Conservation (phyloP, 2,113 vertebrate genomes). For the Rhinopomastus cyanomelas region DNA sequence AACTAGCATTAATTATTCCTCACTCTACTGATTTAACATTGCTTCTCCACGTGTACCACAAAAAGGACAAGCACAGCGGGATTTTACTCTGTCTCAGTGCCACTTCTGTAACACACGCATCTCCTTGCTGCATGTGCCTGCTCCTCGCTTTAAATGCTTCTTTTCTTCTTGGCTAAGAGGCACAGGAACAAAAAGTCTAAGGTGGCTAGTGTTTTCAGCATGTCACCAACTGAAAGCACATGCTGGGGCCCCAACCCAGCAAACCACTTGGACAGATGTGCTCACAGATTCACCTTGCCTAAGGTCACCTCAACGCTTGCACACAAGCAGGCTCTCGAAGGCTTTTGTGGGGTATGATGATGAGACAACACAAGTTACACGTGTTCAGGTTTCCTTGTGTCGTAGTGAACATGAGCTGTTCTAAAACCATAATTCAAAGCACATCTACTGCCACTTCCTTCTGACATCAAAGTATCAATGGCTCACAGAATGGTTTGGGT, state of each 20-base stretch:
- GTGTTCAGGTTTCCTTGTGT: not conserved
- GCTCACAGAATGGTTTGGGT: too few relatives aligned
- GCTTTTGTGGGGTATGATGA: not conserved
- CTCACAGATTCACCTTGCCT: fast-evolving
- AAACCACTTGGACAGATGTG: not conserved
- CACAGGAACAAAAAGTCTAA: not conserved
- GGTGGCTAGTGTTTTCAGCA: not conserved
- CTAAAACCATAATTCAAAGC: not conserved
- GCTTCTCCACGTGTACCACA: conserved; percentile 57
- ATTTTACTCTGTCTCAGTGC: conserved; percentile 54
- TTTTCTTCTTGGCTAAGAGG: not conserved
- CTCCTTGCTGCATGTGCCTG: not conserved
- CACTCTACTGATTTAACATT: conserved; percentile 58
- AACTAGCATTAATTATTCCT: conserved; percentile 67
- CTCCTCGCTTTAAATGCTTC: conserved; percentile 29
- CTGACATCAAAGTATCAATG: not conserved
- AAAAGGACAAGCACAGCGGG: conserved; percentile 68
- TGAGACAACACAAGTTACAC: not conserved
- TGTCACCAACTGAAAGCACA: not conserved
- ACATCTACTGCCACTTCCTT: not conserved
- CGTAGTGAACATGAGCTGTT: not conserved
- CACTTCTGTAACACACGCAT: not conserved
- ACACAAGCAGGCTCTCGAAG: not conserved
- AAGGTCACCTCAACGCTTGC: not conserved
- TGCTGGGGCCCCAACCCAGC: fast-evolving